Evolutionary conservation across 2,888 invertebrate genomes (phyloP), one percentile per base, ranked within the genome.

Genomic region (Drosophila sordidula): DNA sequence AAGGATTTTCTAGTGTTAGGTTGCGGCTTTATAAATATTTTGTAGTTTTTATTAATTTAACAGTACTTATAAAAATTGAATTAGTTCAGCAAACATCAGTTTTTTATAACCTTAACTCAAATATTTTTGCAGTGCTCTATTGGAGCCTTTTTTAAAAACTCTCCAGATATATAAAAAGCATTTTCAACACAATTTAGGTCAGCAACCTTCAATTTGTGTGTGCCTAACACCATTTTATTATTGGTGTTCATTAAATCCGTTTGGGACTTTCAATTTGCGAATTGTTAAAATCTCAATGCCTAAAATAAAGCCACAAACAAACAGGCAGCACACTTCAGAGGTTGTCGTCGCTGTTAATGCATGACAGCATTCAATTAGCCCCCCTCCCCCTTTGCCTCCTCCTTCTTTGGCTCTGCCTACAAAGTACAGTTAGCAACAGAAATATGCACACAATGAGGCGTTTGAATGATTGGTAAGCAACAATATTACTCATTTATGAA

Each of bases 351-450:
- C 34, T 57, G 51, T 46, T 55, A 38, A 51, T 32, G 58, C 49
- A 56, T 59, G 55, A 62, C 50, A 39, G 56, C 59, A 59, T 45
- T 70, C 79, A 78, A 70, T 87, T 87, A 76, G 69, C 64, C 25
- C 11, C 34, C 1, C 14, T 11, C 11, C 34, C 12, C 11, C 34
- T 2, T n/a, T n/a, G n/a, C 18, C 18, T 18, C 18, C 18, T 1
- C 18, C 18, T 18, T 18, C 18, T 34, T 12, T 1, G 11, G 12
- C 4, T 12, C 16, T 25, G 26, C 36, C 42, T 22, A 57, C 41
- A 56, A 57, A 63, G 73, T 86, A 83, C 88, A 86, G 87, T 85
- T 85, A 63, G 61, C 58, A 63, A 75, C 69, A 72, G 41, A 69
- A 34, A 34, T 34, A 55, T 67, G 51, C 29, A 52, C 22, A 57